A percentile compares a stretch with the other conserved stretches of the same genome.
Evolutionary conservation across 2,113 vertebrate genomes (phyloP).

Genomic region (Erythrolamprus reginae): DNA sequence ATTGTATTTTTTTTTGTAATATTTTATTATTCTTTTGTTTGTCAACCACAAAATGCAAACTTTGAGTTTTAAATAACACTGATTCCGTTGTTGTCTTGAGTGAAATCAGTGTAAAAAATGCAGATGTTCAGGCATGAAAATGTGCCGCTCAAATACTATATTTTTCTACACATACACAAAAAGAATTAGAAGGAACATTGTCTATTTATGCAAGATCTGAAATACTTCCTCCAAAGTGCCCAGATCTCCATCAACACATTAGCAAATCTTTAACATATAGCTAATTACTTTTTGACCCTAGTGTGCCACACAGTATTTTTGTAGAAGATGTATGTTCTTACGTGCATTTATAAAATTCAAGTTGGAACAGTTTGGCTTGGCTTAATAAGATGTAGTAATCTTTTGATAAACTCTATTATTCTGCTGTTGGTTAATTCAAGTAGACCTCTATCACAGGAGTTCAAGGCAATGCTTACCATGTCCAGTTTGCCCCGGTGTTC

Average conservation of each 20-base stretch:
- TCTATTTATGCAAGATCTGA: background rate
- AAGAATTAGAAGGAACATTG: too few relatives aligned
- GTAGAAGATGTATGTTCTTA: background rate
- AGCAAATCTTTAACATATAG: background rate
- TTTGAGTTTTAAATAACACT: too few relatives aligned
- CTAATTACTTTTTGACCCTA: background rate
- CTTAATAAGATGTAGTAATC: background rate
- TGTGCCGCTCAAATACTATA: too few relatives aligned
- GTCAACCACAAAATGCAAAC: too few relatives aligned
- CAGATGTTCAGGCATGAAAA: too few relatives aligned
- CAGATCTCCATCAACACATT: background rate
- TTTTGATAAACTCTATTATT: background rate
- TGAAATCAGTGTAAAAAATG: too few relatives aligned
- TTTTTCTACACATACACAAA: too few relatives aligned
- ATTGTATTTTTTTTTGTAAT: too few relatives aligned
- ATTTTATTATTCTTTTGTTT: too few relatives aligned
- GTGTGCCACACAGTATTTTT: background rate
- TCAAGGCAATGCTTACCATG: slow-evolving; percentile 76
- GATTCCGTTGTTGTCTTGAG: too few relatives aligned
- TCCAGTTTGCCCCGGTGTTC: slow-evolving; percentile 84
- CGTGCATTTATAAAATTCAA: background rate
- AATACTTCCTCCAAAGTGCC: background rate
- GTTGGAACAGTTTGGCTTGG: background rate
- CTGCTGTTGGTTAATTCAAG: background rate
- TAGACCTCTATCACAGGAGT: background rate